Percentiles rank a stretch among this genome's conserved stretches.
Conservation (phyloP, 2,888 invertebrate genomes). For the Salpingus planirostris region DNA sequence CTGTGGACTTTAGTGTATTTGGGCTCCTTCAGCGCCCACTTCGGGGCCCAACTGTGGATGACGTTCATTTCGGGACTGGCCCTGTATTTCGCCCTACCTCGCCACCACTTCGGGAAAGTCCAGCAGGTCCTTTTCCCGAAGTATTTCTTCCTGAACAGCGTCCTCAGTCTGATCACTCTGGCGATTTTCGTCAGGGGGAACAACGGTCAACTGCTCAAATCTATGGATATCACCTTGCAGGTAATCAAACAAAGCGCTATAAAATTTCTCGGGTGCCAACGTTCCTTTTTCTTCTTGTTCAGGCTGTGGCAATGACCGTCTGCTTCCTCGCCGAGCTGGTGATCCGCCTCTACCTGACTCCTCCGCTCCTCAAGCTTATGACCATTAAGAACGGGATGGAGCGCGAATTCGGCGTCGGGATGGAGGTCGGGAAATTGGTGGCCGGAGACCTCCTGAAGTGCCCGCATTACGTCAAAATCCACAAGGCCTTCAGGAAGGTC, state of each 20-base stretch:
- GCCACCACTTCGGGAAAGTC: slow-evolving; percentile 80
- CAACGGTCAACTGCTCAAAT: slow-evolving; percentile 40
- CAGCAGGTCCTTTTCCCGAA: slow-evolving; percentile 81
- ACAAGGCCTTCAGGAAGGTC: slow-evolving; percentile 63
- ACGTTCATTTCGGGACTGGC: slow-evolving; percentile 83
- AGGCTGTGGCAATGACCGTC: slow-evolving; percentile 55
- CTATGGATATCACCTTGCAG: slow-evolving; percentile 46
- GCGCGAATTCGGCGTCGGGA: slow-evolving; percentile 64
- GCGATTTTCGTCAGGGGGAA: slow-evolving; percentile 61
- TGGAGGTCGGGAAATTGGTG: slow-evolving; percentile 66
- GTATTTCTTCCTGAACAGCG: slow-evolving; percentile 73
- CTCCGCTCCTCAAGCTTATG: slow-evolving; percentile 64
- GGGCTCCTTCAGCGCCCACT: slow-evolving; percentile 68
- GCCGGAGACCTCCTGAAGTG: slow-evolving; percentile 65
- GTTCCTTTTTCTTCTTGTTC: slow-evolving; percentile 39
- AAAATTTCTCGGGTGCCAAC: slow-evolving; percentile 1
- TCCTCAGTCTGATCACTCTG: slow-evolving; percentile 63
- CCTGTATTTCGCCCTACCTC: slow-evolving; percentile 74
- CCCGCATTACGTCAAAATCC: slow-evolving; percentile 68
- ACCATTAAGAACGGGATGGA: slow-evolving; percentile 68
- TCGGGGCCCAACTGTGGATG: slow-evolving; percentile 90
- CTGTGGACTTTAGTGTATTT: slow-evolving; percentile 61
- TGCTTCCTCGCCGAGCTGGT: slow-evolving; percentile 66
- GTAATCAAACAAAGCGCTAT: slow-evolving; percentile 28
- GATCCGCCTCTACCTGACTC: slow-evolving; percentile 68